These are phyloP conservation scores for Acanthopleura granulata DNA, from an alignment of 2,888 invertebrate genomes.

Conservation along the genomic window DNA sequence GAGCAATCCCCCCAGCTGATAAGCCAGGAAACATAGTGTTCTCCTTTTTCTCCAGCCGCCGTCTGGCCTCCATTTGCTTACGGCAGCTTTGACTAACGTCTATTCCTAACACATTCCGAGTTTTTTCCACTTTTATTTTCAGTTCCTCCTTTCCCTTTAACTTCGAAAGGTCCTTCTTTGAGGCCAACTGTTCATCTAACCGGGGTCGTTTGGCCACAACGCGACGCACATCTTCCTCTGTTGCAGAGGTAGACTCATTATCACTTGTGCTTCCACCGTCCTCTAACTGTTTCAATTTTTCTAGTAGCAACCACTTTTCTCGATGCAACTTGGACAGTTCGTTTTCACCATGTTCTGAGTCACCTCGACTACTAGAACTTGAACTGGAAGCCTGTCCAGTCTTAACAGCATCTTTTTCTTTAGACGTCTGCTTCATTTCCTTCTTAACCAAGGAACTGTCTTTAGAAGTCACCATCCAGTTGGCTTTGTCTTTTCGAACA, in stretches of 20 bases:
- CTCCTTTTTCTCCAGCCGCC: conserved; percentile 37
- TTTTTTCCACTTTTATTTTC: conserved; percentile 15
- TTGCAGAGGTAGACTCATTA: conserved; percentile 29
- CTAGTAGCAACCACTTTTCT: conserved; percentile 63
- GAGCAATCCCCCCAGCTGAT: background rate
- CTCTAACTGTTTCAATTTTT: conserved; percentile 64
- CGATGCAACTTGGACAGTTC: conserved; percentile 60
- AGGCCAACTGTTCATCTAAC: conserved; percentile 35
- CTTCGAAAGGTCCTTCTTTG: background rate
- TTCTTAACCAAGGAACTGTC: background rate
- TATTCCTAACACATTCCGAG: background rate
- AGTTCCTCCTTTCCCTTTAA: conserved; percentile 19
- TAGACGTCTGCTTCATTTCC: background rate
- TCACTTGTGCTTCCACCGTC: conserved; percentile 57
- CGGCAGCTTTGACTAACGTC: conserved; percentile 54
- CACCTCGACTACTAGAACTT: conserved; percentile 54
- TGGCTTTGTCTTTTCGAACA: background rate
- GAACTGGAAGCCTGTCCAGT: conserved; percentile 35
- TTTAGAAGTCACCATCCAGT: conserved; percentile 1
- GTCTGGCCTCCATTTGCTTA: conserved; percentile 60
- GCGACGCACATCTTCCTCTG: conserved; percentile 37
- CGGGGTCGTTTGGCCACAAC: conserved; percentile 43
- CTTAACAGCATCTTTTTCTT: background rate
- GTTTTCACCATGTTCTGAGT: conserved; percentile 71
- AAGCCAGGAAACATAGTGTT: background rate